Evolutionary conservation across 2,797 vertebrate genomes (phyloP).

Genomic region (Anas bernieri): DNA sequence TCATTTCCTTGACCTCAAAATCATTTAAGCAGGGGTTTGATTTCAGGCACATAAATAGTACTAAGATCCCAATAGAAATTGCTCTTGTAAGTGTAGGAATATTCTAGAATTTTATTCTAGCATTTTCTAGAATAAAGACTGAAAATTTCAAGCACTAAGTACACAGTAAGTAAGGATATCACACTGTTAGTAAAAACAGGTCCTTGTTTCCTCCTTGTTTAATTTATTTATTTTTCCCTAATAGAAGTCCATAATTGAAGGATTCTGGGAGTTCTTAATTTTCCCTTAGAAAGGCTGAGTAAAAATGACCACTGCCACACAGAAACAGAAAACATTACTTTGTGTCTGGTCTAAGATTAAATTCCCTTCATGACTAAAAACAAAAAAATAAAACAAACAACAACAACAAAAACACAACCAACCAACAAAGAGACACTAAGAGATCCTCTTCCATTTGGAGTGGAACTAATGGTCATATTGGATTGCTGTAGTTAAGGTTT

Average conservation of each 20-base stretch:
- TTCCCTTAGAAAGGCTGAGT: background rate
- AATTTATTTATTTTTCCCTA: background rate
- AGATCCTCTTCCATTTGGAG: background rate
- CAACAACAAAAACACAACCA: background rate
- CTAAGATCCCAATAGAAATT: background rate
- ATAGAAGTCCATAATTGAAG: rapidly evolving
- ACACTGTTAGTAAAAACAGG: background rate
- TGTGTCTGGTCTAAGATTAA: background rate
- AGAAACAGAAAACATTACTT: background rate
- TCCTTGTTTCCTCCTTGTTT: background rate
- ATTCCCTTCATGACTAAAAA: background rate
- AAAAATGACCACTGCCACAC: background rate
- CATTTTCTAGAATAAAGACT: background rate
- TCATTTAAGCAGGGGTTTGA: background rate
- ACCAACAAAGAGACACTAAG: background rate
- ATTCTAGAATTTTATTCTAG: no score
- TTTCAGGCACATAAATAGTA: background rate
- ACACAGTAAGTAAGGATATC: background rate
- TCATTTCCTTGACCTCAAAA: background rate
- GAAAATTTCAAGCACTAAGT: background rate
- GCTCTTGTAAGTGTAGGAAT: background rate
- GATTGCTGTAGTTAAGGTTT: background rate
- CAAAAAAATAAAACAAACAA: background rate
- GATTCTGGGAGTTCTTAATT: background rate
- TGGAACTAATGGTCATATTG: background rate